Conservation (phyloP, 2,113 vertebrate species). For the Tachuris rubrigastra region DNA sequence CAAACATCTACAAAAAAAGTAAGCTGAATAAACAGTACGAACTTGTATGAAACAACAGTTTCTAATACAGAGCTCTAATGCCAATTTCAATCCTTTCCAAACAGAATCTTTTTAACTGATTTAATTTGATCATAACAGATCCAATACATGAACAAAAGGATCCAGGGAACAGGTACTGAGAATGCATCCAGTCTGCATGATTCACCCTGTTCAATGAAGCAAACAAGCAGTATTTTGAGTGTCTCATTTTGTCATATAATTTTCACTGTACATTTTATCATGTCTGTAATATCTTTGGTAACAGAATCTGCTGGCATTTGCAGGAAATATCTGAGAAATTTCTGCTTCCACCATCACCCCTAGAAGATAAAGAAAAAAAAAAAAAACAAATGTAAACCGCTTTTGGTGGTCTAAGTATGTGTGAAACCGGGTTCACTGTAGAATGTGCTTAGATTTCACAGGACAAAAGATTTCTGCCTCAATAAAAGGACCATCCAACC, state of each 20-base stretch:
- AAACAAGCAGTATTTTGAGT: background rate
- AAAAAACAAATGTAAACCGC: background rate
- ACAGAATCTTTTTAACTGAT: background rate
- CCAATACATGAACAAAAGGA: background rate
- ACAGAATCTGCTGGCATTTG: background rate
- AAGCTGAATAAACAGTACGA: background rate
- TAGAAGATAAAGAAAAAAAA: background rate
- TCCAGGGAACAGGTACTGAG: background rate
- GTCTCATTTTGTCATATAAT: background rate
- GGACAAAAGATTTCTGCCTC: conserved; percentile 51
- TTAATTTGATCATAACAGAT: background rate
- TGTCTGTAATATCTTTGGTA: background rate
- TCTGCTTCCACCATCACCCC: background rate
- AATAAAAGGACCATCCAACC: conserved; percentile 41
- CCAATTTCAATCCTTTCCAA: background rate
- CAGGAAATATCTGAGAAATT: background rate
- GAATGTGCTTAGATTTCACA: conserved; percentile 33
- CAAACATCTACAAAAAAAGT: background rate
- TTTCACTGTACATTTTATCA: background rate
- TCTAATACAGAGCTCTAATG: background rate
- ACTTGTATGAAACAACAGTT: background rate
- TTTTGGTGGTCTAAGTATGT: background rate
- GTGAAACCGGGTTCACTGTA: background rate
- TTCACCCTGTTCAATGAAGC: conserved; percentile 5
- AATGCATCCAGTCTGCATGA: background rate